Evolutionary conservation across 2,113 vertebrate genomes (phyloP).

Genomic region (Tetraodon nigroviridis): DNA sequence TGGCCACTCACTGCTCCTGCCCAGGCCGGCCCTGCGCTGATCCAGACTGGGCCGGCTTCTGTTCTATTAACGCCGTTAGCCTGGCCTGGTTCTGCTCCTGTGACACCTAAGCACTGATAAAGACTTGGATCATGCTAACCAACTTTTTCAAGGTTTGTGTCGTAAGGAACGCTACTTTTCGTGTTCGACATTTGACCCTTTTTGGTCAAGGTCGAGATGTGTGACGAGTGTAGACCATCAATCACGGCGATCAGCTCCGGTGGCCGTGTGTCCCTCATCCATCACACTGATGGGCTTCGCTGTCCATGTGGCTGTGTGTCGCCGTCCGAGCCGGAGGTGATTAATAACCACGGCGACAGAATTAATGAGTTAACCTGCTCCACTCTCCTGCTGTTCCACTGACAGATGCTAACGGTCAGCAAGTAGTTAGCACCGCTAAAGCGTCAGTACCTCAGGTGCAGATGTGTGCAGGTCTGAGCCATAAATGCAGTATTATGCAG

Average conservation of each 20-base stretch:
- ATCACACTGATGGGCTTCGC: slow-evolving; percentile 68
- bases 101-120: slow-evolving; percentile 46
- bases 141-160: slow-evolving; percentile 25
- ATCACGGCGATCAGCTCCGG: slow-evolving; percentile 69
- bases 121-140: slow-evolving; percentile 35
- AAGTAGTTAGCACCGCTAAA: slow-evolving; percentile 51
- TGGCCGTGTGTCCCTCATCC: slow-evolving; percentile 74
- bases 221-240: slow-evolving; percentile 66
- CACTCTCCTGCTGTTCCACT: slow-evolving; percentile 64
- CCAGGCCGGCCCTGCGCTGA: slow-evolving; percentile 29
- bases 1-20: slow-evolving; percentile 33
- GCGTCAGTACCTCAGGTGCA: slow-evolving; percentile 45
- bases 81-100: slow-evolving; percentile 51
- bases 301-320: slow-evolving; percentile 56
- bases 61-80: slow-evolving; percentile 36
- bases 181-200: slow-evolving; percentile 21
- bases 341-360: slow-evolving; percentile 63
- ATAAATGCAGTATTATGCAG: neutral
- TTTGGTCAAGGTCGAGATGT: slow-evolving; percentile 69
- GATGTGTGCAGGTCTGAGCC: slow-evolving; percentile 1
- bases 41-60: slow-evolving; percentile 27
- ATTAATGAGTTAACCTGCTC: slow-evolving; percentile 71
- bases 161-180: slow-evolving; percentile 27
- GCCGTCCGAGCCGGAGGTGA: slow-evolving; percentile 58
- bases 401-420: slow-evolving; percentile 67